Percentiles rank a stretch among this genome's conserved stretches.
Evolutionary conservation across 2,888 invertebrate genomes (phyloP).

Genomic region (Drosophila heteroneura): DNA sequence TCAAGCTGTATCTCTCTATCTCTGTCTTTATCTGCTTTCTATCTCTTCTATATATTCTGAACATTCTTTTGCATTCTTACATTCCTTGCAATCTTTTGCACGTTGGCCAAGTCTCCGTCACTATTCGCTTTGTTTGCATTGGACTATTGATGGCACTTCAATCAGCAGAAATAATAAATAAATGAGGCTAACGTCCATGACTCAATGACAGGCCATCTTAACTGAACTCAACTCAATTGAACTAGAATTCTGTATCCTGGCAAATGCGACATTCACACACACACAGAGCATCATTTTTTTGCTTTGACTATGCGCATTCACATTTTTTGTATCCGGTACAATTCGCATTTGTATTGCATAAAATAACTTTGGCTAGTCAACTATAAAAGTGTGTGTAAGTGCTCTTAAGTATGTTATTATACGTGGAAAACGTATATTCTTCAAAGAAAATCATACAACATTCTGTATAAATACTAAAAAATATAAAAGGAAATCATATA

Average conservation of each 20-base stretch:
- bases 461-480: neutral
- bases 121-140: conserved; percentile 59
- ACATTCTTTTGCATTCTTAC: conserved; percentile 3
- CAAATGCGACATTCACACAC: neutral
- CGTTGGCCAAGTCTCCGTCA: conserved; percentile 1
- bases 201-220: conserved; percentile 37
- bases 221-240: neutral
- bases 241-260: conserved; percentile 1
- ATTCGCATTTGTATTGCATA: conserved; percentile 50
- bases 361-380: conserved; percentile 42
- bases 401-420: conserved; percentile 21
- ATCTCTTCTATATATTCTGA: neutral
- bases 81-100: neutral
- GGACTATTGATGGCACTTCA: conserved; percentile 74
- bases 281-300: conserved; percentile 16
- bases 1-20: neutral
- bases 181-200: conserved; percentile 74
- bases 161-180: conserved; percentile 76
- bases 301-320: conserved; percentile 24
- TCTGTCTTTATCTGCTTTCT: neutral
- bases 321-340: conserved; percentile 23
- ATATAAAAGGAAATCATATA: neutral
- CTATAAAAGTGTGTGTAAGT: conserved; percentile 13
- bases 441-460: neutral
- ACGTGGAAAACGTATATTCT: neutral